Percentiles rank a stretch among this genome's conserved stretches.
phyloP scores from a whole-genome alignment of 2,888 invertebrate species.

The Plutella xylostella region DNA sequence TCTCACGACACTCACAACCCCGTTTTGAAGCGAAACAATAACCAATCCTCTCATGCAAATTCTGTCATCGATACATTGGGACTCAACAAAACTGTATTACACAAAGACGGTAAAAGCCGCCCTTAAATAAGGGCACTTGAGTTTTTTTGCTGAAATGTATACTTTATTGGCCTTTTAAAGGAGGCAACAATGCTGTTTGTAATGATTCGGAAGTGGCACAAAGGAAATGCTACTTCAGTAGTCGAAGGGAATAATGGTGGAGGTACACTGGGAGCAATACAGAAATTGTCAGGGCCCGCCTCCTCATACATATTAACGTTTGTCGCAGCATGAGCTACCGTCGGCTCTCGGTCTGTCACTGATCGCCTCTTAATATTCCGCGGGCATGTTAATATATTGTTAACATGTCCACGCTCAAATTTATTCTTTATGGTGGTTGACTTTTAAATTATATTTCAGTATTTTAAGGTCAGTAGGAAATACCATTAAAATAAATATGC shows the following conservation, averaged over 20 bases:
- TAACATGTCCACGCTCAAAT: neutral
- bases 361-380: constrained; percentile 16
- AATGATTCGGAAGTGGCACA: constrained; percentile 67
- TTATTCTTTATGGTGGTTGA: too few species aligned
- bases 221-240: constrained; percentile 50
- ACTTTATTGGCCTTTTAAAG: constrained; percentile 38
- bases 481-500: too few species aligned
- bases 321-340: constrained; percentile 1
- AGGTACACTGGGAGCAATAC: constrained; percentile 38
- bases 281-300: constrained; percentile 45
- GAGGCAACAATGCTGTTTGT: constrained; percentile 41
- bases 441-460: too few species aligned
- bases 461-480: too few species aligned
- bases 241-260: constrained; percentile 46
- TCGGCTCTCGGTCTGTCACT: too few species aligned
- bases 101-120: constrained; percentile 41
- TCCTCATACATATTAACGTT: constrained; percentile 60
- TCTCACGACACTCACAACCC: constrained; percentile 59
- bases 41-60: constrained; percentile 34
- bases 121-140: constrained; percentile 42
- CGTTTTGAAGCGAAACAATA: constrained; percentile 33
- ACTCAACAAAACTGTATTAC: constrained; percentile 38
- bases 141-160: constrained; percentile 56
- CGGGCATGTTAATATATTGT: constrained; percentile 7
- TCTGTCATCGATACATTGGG: constrained; percentile 30